Evolutionary conservation across 2,113 vertebrate genomes (phyloP).

Genomic region (Tyrannus savana): DNA sequence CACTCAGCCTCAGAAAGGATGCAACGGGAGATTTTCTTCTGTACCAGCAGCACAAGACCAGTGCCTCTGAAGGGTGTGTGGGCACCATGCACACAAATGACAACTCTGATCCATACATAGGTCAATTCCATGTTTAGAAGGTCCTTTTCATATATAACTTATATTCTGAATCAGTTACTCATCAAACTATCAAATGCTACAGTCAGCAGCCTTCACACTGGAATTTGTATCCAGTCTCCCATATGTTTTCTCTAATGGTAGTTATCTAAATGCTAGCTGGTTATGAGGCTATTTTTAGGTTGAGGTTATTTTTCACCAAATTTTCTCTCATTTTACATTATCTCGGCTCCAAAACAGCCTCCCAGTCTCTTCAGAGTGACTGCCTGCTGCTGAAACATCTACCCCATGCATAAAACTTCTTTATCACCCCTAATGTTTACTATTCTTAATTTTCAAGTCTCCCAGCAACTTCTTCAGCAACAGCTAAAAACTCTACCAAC

Average conservation of each 20-base stretch:
- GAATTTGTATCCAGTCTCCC: not conserved
- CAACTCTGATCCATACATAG: not conserved
- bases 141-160: not conserved
- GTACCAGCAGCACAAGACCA: not conserved
- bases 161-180: not conserved
- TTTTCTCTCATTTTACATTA: not conserved
- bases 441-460: slow-evolving; percentile 29
- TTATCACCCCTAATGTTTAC: not conserved
- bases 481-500: not conserved
- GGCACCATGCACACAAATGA: fast-evolving
- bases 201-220: not conserved
- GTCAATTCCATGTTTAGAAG: not conserved
- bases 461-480: slow-evolving; percentile 2
- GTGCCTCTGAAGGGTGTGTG: not conserved
- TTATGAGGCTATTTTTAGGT: too few relatives aligned
- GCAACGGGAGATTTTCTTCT: not conserved
- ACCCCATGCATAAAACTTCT: not conserved
- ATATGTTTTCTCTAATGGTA: not conserved
- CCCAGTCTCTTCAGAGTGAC: not conserved
- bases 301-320: not conserved
- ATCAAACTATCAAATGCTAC: not conserved
- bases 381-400: not conserved
- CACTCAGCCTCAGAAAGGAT: not conserved
- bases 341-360: not conserved
- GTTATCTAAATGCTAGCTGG: not conserved